Conservation (phyloP, 2,888 invertebrate species). For the Nematopogon swammerdamellus region DNA sequence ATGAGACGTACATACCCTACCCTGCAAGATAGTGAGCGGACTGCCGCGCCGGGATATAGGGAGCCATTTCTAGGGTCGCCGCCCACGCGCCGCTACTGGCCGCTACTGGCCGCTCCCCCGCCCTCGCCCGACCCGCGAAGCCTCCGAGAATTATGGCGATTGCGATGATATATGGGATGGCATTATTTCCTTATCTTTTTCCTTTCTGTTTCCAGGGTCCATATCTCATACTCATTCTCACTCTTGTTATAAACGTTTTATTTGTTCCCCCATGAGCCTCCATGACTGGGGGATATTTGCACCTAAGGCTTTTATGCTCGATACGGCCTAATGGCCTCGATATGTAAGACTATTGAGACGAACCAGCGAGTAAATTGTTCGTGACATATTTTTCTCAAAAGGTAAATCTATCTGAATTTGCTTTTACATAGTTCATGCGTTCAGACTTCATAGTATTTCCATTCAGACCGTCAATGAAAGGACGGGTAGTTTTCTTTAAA, state of each 20-base stretch:
- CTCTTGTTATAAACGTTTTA: conserved; percentile 48
- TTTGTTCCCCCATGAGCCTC: conserved; percentile 21
- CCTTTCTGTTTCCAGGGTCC: conserved; percentile 50
- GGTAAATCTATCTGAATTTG: too few species aligned
- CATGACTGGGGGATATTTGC: not conserved
- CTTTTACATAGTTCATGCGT: too few species aligned
- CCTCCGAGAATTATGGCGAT: conserved; percentile 45
- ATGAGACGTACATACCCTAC: too few species aligned
- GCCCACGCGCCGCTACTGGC: conserved; percentile 31
- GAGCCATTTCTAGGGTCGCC: conserved; percentile 9
- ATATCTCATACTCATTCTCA: conserved; percentile 52
- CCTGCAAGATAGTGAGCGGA: too few species aligned
- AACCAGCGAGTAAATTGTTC: too few species aligned
- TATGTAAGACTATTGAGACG: too few species aligned
- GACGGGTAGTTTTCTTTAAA: too few species aligned
- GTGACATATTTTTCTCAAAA: too few species aligned
- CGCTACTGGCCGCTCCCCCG: conserved; percentile 25
- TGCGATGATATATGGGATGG: conserved; percentile 53
- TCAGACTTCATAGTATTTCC: too few species aligned
- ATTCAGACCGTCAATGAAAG: too few species aligned
- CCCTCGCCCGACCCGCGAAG: conserved; percentile 19
- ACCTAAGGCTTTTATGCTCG: not conserved
- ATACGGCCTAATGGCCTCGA: not conserved
- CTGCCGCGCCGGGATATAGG: too few species aligned
- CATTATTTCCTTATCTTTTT: conserved; percentile 56